A percentile compares a stretch with the other conserved stretches of the same genome.
Conservation (phyloP, 2,797 vertebrate species). For the Sarcoramphus papa region DNA sequence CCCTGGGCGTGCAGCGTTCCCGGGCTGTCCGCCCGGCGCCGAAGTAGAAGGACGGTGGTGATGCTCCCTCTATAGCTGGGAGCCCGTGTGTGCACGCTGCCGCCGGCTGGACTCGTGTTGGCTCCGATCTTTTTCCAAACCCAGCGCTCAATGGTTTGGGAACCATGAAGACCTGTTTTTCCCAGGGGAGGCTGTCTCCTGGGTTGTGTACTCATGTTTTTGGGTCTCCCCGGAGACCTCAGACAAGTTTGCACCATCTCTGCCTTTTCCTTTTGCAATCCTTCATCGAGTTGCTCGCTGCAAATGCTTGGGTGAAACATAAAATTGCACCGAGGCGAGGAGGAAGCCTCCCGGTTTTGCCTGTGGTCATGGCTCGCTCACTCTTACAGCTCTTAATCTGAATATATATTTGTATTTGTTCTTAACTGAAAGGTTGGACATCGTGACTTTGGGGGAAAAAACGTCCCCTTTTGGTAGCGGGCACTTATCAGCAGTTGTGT, state of each 20-base stretch:
- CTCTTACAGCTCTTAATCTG: neutral
- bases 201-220: fast-evolving
- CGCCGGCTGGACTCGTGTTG: fast-evolving
- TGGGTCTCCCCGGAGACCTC: neutral
- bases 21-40: fast-evolving
- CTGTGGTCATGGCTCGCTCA: fast-evolving
- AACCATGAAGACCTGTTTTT: neutral
- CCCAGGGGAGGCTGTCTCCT: neutral
- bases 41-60: fast-evolving
- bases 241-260: neutral
- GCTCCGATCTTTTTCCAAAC: neutral
- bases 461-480: fast-evolving
- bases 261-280: neutral
- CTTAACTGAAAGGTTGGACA: neutral
- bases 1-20: neutral
- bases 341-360: neutral
- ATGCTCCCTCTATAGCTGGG: neutral
- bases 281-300: fast-evolving
- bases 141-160: fast-evolving
- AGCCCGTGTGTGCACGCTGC: neutral
- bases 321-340: fast-evolving
- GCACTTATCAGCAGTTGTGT: fast-evolving
- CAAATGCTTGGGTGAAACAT: neutral
- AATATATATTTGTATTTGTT: neutral
- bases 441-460: fast-evolving